phyloP scores from a whole-genome alignment of 2,888 invertebrate genomes.

The Lissocephala sabroskyi region DNA sequence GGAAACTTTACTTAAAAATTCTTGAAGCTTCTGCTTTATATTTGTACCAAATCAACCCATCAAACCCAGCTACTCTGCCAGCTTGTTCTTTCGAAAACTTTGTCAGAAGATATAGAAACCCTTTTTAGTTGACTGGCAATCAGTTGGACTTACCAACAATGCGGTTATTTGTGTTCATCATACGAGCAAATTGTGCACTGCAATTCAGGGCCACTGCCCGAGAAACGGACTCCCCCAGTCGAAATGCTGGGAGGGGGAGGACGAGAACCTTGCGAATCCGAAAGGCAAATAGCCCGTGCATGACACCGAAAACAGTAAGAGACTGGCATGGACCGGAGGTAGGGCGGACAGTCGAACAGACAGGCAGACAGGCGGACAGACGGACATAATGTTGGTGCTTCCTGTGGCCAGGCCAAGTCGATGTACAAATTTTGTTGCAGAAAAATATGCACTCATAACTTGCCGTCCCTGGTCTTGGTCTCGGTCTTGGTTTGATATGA shows the following conservation, averaged over 20 bases:
- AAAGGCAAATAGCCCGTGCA: conserved; percentile 18
- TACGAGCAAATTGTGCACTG: conserved; percentile 18
- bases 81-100: too few relatives aligned
- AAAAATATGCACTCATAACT: conserved; percentile 49
- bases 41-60: too few relatives aligned
- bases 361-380: not conserved
- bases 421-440: conserved; percentile 39
- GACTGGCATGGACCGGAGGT: not conserved
- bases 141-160: conserved; percentile 9
- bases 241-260: too few relatives aligned
- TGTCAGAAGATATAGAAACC: too few relatives aligned
- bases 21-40: too few relatives aligned
- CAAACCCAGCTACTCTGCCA: too few relatives aligned
- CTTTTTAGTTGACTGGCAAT: too few relatives aligned
- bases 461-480: too few relatives aligned
- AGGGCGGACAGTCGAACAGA: not conserved
- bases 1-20: too few relatives aligned
- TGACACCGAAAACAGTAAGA: not conserved
- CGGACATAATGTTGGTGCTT: conserved; percentile 7
- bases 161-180: conserved; percentile 27
- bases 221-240: too few relatives aligned
- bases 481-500: conserved; percentile 41
- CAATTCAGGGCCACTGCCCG: not conserved
- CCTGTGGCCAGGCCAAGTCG: conserved; percentile 10
- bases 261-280: too few relatives aligned